Conservation (phyloP, 2,113 vertebrate genomes). For the Mystacornis crossleyi region DNA sequence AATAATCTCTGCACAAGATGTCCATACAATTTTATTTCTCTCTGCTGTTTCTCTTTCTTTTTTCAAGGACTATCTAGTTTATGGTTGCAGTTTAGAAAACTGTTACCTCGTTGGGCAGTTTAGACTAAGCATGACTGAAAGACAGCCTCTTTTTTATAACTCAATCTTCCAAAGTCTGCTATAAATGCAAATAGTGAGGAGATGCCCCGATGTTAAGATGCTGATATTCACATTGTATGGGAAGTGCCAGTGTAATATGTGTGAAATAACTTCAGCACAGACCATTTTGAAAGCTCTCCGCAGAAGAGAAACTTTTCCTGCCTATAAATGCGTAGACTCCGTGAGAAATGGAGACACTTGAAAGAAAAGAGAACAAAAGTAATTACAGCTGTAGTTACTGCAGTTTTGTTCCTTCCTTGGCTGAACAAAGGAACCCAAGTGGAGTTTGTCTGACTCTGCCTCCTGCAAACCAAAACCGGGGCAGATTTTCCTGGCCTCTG, state of each 20-base stretch:
- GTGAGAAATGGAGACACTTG: background rate
- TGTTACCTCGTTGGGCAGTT: slow-evolving; percentile 17
- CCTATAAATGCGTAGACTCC: slow-evolving; percentile 32
- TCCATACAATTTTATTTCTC: background rate
- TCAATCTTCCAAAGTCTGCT: slow-evolving; percentile 68
- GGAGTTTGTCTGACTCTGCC: background rate
- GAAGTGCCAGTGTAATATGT: slow-evolving; percentile 63
- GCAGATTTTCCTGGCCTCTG: background rate
- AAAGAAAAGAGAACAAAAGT: background rate
- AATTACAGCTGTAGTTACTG: background rate
- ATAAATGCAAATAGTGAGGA: slow-evolving; percentile 55
- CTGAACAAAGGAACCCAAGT: background rate
- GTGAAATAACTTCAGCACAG: slow-evolving; percentile 53
- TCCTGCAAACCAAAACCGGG: background rate
- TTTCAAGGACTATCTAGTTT: slow-evolving; percentile 17
- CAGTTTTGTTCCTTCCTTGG: background rate
- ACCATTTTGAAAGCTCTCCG: slow-evolving; percentile 56
- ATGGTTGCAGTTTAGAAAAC: slow-evolving; percentile 18
- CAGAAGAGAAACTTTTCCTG: slow-evolving; percentile 50
- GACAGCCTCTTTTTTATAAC: slow-evolving; percentile 48
- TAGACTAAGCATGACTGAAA: slow-evolving; percentile 46
- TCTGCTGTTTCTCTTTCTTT: background rate
- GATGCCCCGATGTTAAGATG: slow-evolving; percentile 68
- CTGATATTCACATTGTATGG: slow-evolving; percentile 37
- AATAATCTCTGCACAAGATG: background rate